Base-by-base conservation (phyloP, 2,888 invertebrate species). In the Pyralis farinalis region DNA sequence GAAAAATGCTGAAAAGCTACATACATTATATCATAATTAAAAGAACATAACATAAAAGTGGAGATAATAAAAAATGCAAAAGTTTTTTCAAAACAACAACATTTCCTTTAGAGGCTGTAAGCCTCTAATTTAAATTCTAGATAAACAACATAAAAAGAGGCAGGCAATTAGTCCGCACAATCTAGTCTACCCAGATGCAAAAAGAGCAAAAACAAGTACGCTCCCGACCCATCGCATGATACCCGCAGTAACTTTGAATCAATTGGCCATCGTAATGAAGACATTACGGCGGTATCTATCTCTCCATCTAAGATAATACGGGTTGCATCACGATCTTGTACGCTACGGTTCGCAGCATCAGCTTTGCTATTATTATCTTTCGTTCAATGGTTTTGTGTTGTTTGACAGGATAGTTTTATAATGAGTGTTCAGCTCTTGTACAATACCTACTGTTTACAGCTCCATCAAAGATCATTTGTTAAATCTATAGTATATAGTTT, bases 241-340 rank as follows among this genome's bases (percentile, higher is more conserved):
- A 32, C 32, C 35, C 42, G 40, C 40, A 41, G 51, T 51, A 55
- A 55, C 55, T 64, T 41, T 47, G 63, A 83, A 79, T 82, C 80
- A 82, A 82, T 81, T 76, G 77, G 57, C 63, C 59, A 63, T 46
- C 53, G 66, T 80, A 79, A 83, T 83, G 77, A 85, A 84, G 84
- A 78, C 82, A 83, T 85, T 80, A 80, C 50, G 52, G 44, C 53
- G 64, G 71, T 75, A 71, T 71, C 67, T 63, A 72, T 78, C 70
- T 60, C 63, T 39, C 51, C 55, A 63, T 60, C 58, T 43, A 38
- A 60, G 66, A 67, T 78, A 79, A 80, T 76, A 71, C 67, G 51
- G 53, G 49, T 46, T 53, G 55, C 53, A 63, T 70, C 72, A 67
- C 65, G 73, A 71, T 62, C 56, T 46, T 43, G 39, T 27, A 4